Evolutionary conservation across 2,888 invertebrate genomes (phyloP), one percentile per base, ranked within the genome.

Genomic region (Luperina nickerlii): DNA sequence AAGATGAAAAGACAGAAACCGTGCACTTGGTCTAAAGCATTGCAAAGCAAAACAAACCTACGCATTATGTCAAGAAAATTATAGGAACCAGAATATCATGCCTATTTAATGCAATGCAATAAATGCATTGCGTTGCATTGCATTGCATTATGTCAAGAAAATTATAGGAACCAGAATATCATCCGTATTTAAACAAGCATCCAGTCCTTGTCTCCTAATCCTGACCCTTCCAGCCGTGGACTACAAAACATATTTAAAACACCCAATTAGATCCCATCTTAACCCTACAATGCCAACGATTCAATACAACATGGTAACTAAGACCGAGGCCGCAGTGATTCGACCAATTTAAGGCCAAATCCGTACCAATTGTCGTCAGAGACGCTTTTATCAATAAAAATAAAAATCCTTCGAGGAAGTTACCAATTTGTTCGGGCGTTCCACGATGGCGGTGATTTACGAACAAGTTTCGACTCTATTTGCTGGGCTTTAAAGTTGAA

Each of bases 381-480:
- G 93, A 93, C 94, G 95, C 93, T 95, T 95, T 96, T 96, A 94
- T 96, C 96, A 96, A 96, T 96, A 95, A 96, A 96, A 96, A 96
- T 95, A 96, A 95, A 96, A 96, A 95, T 95, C 94, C 87, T 92
- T 92, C 92, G 93, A 95, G 96, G 96, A 96, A 95, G 96, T 95
- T 89, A 92, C 94, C 96, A 96, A 96, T 96, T 96, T 95, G 94
- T 92, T 92, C 85, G 81, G 86, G 87, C 89, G 91, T 91, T 92
- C 89, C 90, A 88, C 89, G 89, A 87, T 88, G 85, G 79, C 78
- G 79, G 54, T 62, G 57, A 71, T 75, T 79, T 66, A 68, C 82
- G 81, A 71, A 51, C 60, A 20, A 92, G 82, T 88, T 69, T 88
- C 74, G 60, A 88, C 91, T 87, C 78, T 92, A 90, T 67, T 1